Conservation (phyloP, 2,797 vertebrate genomes). For the Oreortyx pictus region DNA sequence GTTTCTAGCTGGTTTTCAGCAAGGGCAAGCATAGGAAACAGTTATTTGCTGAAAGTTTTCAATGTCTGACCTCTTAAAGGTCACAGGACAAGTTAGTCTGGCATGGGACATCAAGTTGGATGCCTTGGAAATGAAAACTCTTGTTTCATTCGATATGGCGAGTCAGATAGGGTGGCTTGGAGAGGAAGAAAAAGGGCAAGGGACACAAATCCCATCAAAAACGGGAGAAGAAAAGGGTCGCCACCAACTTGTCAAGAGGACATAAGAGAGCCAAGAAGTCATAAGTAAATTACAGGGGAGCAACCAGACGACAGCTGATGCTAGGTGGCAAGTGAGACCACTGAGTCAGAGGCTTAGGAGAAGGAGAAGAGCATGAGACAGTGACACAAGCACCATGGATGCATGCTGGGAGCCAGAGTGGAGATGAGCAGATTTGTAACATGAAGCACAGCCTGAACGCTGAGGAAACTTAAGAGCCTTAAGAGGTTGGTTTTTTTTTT, state of each 20-base stretch:
- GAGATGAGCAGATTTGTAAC: neutral
- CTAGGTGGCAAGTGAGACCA: neutral
- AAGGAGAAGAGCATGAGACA: too few species aligned
- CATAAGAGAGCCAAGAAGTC: neutral
- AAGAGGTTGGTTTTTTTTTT: neutral
- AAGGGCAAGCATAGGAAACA: neutral
- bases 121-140: neutral
- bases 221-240: neutral
- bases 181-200: neutral
- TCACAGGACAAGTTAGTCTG: fast-evolving
- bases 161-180: neutral
- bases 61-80: neutral
- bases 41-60: neutral
- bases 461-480: neutral
- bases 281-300: neutral
- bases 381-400: fast-evolving
- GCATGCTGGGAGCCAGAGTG: fast-evolving
- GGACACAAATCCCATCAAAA: neutral
- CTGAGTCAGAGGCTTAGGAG: fast-evolving
- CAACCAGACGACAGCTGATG: fast-evolving
- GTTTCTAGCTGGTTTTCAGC: neutral
- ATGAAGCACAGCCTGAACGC: neutral
- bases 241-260: neutral
- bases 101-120: neutral
- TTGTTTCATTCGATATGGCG: neutral